A percentile compares a stretch with the other conserved stretches of the same genome.
Conservation (phyloP, 2,888 invertebrate genomes). For the Apotomis turbidana region DNA sequence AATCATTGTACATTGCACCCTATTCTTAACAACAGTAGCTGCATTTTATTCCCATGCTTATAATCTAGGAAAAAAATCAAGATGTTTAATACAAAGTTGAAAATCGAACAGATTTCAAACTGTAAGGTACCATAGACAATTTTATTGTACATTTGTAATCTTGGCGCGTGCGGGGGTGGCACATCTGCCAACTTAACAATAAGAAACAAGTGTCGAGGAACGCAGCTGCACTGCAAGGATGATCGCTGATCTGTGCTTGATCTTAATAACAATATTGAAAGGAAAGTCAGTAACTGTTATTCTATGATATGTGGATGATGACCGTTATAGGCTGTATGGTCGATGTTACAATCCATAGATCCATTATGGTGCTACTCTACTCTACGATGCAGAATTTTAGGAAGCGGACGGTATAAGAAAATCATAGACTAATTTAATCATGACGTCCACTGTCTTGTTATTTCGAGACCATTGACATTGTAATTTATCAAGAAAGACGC, state of each 20-base stretch:
- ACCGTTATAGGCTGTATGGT: too few species aligned
- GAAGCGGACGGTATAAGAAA: too few species aligned
- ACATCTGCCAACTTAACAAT: slow-evolving; percentile 42
- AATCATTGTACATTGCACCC: background rate
- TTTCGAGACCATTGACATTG: too few species aligned
- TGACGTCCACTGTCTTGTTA: too few species aligned
- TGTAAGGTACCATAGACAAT: slow-evolving; percentile 16
- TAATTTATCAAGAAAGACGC: too few species aligned
- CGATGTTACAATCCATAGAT: too few species aligned
- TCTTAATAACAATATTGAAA: slow-evolving; percentile 2
- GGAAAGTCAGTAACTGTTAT: background rate
- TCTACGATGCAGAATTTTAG: too few species aligned
- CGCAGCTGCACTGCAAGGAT: slow-evolving; percentile 52
- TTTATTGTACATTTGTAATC: slow-evolving; percentile 25
- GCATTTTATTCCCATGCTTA: background rate
- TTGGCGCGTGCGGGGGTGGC: slow-evolving; percentile 56
- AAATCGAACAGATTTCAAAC: background rate
- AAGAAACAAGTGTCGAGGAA: slow-evolving; percentile 50
- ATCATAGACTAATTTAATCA: too few species aligned
- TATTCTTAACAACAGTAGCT: background rate
- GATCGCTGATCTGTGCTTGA: slow-evolving; percentile 23
- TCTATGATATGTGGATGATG: too few species aligned
- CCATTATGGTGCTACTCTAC: too few species aligned
- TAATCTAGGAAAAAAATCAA: background rate
- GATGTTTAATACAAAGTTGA: background rate